A percentile compares a stretch with the other conserved stretches of the same genome.
phyloP scores from a whole-genome alignment of 2,888 invertebrate genomes.

The Leptodirus hochenwartii region DNA sequence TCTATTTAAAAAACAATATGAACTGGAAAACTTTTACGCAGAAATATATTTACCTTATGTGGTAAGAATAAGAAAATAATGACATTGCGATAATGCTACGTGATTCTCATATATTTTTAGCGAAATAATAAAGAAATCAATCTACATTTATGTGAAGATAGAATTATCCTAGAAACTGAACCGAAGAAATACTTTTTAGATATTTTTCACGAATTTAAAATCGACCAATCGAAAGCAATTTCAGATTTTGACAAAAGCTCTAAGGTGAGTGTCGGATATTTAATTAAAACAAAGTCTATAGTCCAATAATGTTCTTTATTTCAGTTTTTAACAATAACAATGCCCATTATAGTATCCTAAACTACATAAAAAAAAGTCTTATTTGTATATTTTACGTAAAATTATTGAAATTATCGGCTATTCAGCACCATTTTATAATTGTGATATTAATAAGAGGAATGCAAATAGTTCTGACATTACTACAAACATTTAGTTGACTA shows the following conservation, averaged over 20 bases:
- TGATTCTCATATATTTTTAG: constrained; percentile 2
- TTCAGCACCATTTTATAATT: no score
- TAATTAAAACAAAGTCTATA: background rate
- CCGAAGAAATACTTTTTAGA: constrained; percentile 43
- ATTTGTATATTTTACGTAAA: no score
- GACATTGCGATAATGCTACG: constrained; percentile 4
- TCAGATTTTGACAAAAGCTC: constrained; percentile 34
- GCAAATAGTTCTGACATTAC: no score
- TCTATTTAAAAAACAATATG: constrained; percentile 36
- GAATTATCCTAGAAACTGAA: constrained; percentile 46
- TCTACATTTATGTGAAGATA: constrained; percentile 56
- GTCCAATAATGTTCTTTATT: constrained; percentile 13
- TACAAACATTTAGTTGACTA: no score
- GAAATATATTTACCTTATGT: constrained; percentile 41
- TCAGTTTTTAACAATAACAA: constrained; percentile 24
- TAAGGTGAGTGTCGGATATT: constrained; percentile 26
- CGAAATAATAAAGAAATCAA: constrained; percentile 39
- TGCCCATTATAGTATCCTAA: no score
- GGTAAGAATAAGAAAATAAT: constrained; percentile 10
- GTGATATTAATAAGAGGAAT: no score
- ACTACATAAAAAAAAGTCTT: no score
- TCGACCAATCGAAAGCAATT: constrained; percentile 35
- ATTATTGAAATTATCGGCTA: no score
- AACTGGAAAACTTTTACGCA: constrained; percentile 36
- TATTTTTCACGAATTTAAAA: constrained; percentile 45